Percentiles rank a stretch among this genome's conserved stretches.
These are phyloP conservation scores for Agrochola lychnidis DNA, from an alignment of 2,888 invertebrate species.

Conservation along the genomic window DNA sequence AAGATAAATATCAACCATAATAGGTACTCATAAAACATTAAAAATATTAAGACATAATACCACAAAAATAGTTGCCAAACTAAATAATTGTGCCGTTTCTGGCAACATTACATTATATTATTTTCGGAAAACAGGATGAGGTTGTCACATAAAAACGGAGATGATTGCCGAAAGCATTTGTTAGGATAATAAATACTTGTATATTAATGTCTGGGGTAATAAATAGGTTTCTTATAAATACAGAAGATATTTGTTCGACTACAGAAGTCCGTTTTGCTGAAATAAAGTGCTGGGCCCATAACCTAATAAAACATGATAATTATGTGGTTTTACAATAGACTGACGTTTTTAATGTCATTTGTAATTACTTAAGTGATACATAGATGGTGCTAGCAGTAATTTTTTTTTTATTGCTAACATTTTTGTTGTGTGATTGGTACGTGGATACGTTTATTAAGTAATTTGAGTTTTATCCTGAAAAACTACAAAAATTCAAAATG, in stretches of 20 bases:
- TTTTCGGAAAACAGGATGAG: constrained; percentile 62
- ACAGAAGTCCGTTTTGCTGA: constrained; percentile 5
- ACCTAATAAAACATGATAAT: too few relatives aligned
- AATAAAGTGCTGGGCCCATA: neutral
- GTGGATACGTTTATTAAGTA: too few relatives aligned
- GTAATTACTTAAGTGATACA: too few relatives aligned
- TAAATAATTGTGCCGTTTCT: constrained; percentile 55
- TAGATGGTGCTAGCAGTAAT: too few relatives aligned
- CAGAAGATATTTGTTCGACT: constrained; percentile 6
- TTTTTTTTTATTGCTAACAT: too few relatives aligned
- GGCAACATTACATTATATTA: constrained; percentile 56
- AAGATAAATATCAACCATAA: constrained; percentile 29
- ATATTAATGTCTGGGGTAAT: constrained; percentile 29
- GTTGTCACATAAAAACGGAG: constrained; percentile 60
- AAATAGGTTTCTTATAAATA: constrained; percentile 41
- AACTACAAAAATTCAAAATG: too few relatives aligned
- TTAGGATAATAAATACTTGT: constrained; percentile 55
- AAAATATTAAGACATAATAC: constrained; percentile 37
- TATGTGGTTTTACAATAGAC: too few relatives aligned
- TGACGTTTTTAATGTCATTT: too few relatives aligned
- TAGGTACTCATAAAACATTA: constrained; percentile 35
- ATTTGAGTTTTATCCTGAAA: too few relatives aligned
- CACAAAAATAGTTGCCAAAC: constrained; percentile 42
- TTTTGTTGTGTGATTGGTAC: neutral
- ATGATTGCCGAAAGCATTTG: constrained; percentile 49